Evolutionary conservation across 2,113 vertebrate species (phyloP).

Genomic region (Petaurus breviceps): DNA sequence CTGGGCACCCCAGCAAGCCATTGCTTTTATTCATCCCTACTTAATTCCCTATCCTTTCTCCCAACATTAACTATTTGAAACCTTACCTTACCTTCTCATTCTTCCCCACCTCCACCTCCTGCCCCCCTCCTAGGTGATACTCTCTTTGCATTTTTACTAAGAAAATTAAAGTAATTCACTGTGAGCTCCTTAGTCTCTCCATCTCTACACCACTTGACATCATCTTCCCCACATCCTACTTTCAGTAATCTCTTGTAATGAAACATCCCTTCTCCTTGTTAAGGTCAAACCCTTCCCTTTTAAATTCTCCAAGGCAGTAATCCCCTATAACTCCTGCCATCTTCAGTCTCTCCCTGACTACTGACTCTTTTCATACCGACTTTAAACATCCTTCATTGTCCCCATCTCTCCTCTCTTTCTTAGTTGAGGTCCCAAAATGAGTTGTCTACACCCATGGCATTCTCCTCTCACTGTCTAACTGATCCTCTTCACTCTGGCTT

Average conservation of each 20-base stretch:
- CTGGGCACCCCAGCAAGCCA: background rate
- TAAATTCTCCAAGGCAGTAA: background rate
- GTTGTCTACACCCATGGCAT: background rate
- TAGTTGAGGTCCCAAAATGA: background rate
- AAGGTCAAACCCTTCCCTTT: background rate
- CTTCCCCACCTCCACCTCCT: background rate
- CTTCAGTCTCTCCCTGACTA: background rate
- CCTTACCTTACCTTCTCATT: background rate
- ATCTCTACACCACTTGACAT: background rate
- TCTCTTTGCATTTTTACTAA: background rate
- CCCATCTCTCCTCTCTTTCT: background rate
- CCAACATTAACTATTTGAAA: background rate
- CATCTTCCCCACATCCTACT: background rate
- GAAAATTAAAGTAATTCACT: background rate
- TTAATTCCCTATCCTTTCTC: background rate
- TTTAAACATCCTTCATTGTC: background rate
- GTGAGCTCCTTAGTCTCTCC: background rate
- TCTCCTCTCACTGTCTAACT: background rate
- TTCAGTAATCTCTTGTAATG: background rate
- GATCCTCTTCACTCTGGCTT: background rate
- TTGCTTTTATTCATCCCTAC: background rate
- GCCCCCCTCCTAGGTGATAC: background rate
- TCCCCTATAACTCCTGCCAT: background rate
- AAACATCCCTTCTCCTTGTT: background rate
- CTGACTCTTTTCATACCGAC: background rate